Evolutionary conservation across 2,113 vertebrate genomes (phyloP).

Genomic region (Pagrus major): DNA sequence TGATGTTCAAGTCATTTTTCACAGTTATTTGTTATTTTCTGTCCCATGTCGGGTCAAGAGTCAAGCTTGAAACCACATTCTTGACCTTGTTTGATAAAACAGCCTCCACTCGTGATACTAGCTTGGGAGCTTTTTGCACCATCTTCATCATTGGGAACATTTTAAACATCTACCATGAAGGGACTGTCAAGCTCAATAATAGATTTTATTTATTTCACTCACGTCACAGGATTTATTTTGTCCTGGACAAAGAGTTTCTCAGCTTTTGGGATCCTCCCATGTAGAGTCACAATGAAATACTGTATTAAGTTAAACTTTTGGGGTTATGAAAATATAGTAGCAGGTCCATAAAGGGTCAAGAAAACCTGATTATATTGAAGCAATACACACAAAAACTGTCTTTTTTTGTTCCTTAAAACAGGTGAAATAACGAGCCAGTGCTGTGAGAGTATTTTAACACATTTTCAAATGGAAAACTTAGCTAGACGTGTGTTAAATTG

Average conservation of each 20-base stretch:
- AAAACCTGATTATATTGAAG: no score
- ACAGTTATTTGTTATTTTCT: background rate
- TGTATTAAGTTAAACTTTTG: background rate
- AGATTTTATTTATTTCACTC: no score
- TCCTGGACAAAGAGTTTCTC: no score
- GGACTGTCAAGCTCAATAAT: no score
- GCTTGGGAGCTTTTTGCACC: background rate
- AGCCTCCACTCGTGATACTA: no score
- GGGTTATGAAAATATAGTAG: background rate
- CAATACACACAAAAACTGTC: no score
- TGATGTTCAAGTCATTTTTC: background rate
- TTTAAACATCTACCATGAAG: background rate
- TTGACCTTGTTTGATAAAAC: background rate
- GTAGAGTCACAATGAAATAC: no score
- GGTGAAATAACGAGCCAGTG: background rate
- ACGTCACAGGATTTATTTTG: no score
- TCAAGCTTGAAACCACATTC: background rate
- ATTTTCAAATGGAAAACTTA: background rate
- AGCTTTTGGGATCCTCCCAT: no score
- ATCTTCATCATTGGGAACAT: background rate
- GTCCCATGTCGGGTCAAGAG: background rate
- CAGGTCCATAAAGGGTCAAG: no score
- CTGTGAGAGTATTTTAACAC: background rate
- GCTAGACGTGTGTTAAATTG: background rate
- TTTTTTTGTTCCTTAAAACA: background rate